Evolutionary conservation across 2,888 invertebrate species (phyloP).

Genomic region (Odontothrips loti): DNA sequence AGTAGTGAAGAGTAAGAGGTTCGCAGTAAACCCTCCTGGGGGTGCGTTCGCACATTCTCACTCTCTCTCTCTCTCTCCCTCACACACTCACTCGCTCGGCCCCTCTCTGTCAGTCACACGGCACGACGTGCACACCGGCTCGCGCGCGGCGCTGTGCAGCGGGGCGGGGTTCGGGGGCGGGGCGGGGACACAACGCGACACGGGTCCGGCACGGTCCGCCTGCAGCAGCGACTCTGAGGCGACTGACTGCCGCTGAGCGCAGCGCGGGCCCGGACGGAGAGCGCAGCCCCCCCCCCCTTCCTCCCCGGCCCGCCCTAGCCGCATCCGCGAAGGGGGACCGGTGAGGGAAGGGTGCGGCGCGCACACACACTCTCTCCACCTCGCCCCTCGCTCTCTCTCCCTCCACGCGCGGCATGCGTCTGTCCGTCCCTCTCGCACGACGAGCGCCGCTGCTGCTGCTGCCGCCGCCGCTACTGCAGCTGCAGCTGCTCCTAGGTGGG

Average conservation of each 20-base stretch:
- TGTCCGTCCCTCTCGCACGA: no score
- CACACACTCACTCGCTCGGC: not conserved
- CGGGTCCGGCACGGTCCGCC: not conserved
- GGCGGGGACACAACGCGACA: not conserved
- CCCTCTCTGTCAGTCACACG: not conserved
- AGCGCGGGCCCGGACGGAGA: not conserved
- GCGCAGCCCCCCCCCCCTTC: not conserved
- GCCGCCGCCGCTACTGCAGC: no score
- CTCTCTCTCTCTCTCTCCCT: not conserved
- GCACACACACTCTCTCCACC: no score
- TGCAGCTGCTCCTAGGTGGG: no score
- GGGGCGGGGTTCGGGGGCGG: not conserved
- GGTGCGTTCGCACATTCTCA: not conserved
- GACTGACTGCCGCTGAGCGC: not conserved
- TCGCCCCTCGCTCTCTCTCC: no score
- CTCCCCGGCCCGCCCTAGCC: not conserved
- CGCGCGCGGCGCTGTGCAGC: not conserved
- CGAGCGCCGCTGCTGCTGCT: no score
- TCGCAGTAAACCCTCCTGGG: no score
- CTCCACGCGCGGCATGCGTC: no score
- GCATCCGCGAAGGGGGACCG: not conserved
- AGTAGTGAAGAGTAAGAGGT: no score
- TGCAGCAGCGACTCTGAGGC: constrained; percentile 8
- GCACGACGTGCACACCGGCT: no score
- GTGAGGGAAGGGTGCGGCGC: no score